Base-by-base conservation (phyloP, 2,888 invertebrate species). In the Eilema sororculum region DNA sequence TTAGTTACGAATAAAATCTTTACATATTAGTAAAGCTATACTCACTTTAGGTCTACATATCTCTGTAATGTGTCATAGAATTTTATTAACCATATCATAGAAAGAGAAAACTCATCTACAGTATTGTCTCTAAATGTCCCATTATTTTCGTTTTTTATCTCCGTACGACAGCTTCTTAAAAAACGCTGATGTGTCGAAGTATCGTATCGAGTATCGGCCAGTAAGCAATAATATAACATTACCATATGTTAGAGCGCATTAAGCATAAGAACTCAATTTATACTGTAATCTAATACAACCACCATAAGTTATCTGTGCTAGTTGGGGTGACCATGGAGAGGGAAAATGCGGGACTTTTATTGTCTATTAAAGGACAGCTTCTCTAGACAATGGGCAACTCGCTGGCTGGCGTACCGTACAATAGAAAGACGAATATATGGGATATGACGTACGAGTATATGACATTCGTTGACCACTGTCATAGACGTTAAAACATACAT, bases 261-360 rank as follows among this genome's bases (percentile, higher is more conserved):
- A 85, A 77, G 78, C 75, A 87, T 79, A 85, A 86, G 86, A 83
- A 86, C 82, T 86, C 84, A 86, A 89, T 87, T 87, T 85, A 84
- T 84, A 77, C 74, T 76, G 90, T 91, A 91, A 91, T 88, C 80
- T 78, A 85, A 92, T 91, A 88, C 84, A n/a, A 85, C 90, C 90
- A 86, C 88, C 88, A 89, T 89, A 76, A 76, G 71, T 80, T 83
- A 84, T 82, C 78, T 81, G 65, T 73, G 76, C 61, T 78, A 76
- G 74, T 59, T 76, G 62, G 66, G 66, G 73, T 65, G 66, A 56
- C 74, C 68, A 83, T 84, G 75, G n/a, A 16, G 3, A 10, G n/a
- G 52, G n/a, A 52, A n/a, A 28, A 52, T 20, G 46, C 8, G 16
- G 25, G 58, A 58, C 58, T 58, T 58, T 58, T 20, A 0, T 16